Evolutionary conservation across 2,888 invertebrate genomes (phyloP).

Genomic region (Machimus atricapillus): DNA sequence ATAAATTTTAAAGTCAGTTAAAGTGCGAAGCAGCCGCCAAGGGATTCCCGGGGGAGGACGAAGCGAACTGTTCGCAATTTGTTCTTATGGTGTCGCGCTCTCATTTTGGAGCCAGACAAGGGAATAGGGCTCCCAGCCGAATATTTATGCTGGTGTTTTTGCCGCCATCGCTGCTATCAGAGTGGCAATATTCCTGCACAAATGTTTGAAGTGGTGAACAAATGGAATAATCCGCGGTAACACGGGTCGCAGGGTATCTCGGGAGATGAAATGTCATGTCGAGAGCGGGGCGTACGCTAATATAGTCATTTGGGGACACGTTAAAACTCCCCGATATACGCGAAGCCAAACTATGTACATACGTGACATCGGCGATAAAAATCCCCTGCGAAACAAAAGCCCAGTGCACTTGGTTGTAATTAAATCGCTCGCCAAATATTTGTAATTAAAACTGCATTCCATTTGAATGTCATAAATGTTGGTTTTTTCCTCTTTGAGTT

Average conservation of each 20-base stretch:
- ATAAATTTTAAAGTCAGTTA: constrained; percentile 11
- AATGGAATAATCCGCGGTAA: constrained; percentile 13
- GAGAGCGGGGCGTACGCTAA: background rate
- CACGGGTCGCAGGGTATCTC: background rate
- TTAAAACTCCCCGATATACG: background rate
- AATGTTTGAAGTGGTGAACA: constrained; percentile 10
- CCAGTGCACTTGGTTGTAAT: background rate
- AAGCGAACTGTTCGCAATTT: background rate
- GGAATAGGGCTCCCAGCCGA: background rate
- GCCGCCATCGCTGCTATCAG: background rate
- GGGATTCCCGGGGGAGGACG: background rate
- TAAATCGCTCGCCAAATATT: background rate
- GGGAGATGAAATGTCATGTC: background rate
- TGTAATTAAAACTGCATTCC: background rate
- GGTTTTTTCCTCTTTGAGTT: background rate
- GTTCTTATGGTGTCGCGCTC: constrained; percentile 10
- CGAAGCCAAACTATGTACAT: background rate
- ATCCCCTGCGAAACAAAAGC: background rate
- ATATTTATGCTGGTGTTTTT: constrained; percentile 11
- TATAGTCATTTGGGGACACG: background rate
- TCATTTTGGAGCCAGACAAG: background rate
- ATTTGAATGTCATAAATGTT: background rate
- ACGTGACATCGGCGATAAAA: background rate
- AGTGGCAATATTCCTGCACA: background rate
- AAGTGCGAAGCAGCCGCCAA: background rate